These are phyloP conservation scores for Poecilia latipinna DNA, from an alignment of 2,113 vertebrate species.

Conservation along the genomic window DNA sequence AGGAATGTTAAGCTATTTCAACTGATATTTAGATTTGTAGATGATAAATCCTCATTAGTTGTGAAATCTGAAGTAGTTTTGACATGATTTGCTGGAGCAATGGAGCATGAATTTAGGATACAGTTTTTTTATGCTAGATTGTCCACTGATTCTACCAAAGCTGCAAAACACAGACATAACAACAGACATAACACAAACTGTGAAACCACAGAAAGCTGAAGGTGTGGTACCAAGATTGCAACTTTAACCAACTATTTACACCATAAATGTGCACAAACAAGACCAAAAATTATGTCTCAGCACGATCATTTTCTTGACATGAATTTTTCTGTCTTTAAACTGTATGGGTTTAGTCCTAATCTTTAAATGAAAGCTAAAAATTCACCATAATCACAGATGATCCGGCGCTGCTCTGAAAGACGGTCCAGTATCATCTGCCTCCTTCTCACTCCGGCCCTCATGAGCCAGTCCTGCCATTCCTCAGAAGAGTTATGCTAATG, in stretches of 20 bases:
- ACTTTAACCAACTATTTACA: constrained; percentile 38
- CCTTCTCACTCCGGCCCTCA: constrained; percentile 70
- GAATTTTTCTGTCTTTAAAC: constrained; percentile 23
- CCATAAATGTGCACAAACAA: constrained; percentile 32
- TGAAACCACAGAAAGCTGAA: constrained; percentile 38
- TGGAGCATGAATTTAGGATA: constrained; percentile 10
- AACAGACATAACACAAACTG: constrained; percentile 11
- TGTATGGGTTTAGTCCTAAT: constrained; percentile 27
- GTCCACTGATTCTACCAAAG: constrained; percentile 16
- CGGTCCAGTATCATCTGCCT: constrained; percentile 66
- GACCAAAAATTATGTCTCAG: constrained; percentile 33
- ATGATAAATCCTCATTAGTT: background rate
- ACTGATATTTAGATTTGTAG: constrained; percentile 5
- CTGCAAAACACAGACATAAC: constrained; percentile 21
- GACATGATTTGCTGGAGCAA: constrained; percentile 35
- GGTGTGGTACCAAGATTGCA: constrained; percentile 47
- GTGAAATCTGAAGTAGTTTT: constrained; percentile 22
- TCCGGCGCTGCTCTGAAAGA: constrained; percentile 38
- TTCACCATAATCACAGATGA: constrained; percentile 67
- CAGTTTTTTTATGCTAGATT: constrained; percentile 16
- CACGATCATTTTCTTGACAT: constrained; percentile 22
- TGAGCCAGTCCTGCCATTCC: constrained; percentile 64
- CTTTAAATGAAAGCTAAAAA: constrained; percentile 35
- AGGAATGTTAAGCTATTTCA: background rate
- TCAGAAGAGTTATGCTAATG: constrained; percentile 77